These are phyloP conservation scores for Huso huso DNA, from an alignment of 2,797 vertebrate genomes.

Conservation along the genomic window DNA sequence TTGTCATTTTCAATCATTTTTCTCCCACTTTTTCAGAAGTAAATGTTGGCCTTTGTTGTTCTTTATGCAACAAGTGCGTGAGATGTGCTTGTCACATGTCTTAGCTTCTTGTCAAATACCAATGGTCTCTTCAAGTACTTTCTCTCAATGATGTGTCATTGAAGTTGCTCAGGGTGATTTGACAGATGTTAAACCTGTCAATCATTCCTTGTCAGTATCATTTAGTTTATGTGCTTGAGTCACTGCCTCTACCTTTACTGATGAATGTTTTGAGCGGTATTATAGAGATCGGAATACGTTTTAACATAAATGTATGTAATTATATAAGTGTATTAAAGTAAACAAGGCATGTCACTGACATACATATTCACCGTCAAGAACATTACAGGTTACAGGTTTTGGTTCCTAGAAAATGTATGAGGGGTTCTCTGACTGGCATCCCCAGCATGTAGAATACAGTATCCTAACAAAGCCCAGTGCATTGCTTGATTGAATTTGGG, in stretches of 20 bases:
- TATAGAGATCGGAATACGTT: background rate
- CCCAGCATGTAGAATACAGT: too few species aligned
- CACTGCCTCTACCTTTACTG: background rate
- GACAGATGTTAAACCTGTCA: conserved; percentile 7
- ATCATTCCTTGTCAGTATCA: background rate
- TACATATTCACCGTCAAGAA: too few species aligned
- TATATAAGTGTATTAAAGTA: too few species aligned
- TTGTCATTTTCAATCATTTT: conserved; percentile 3
- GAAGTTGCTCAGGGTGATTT: background rate
- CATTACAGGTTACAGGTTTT: too few species aligned
- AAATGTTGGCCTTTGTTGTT: background rate
- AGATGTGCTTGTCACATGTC: conserved; percentile 8
- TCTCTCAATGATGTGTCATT: background rate
- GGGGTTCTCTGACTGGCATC: too few species aligned
- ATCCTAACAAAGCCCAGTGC: too few species aligned
- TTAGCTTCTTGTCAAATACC: conserved; percentile 2
- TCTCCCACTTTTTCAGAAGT: background rate
- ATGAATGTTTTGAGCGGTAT: too few species aligned
- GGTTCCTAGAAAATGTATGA: too few species aligned
- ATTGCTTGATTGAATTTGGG: too few species aligned
- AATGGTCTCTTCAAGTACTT: background rate
- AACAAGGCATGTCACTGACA: too few species aligned
- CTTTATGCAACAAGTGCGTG: background rate
- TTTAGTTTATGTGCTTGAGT: background rate
- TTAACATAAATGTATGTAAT: background rate